Base-by-base conservation (phyloP, 2,797 vertebrate species). In the Chrysocyon brachyurus region DNA sequence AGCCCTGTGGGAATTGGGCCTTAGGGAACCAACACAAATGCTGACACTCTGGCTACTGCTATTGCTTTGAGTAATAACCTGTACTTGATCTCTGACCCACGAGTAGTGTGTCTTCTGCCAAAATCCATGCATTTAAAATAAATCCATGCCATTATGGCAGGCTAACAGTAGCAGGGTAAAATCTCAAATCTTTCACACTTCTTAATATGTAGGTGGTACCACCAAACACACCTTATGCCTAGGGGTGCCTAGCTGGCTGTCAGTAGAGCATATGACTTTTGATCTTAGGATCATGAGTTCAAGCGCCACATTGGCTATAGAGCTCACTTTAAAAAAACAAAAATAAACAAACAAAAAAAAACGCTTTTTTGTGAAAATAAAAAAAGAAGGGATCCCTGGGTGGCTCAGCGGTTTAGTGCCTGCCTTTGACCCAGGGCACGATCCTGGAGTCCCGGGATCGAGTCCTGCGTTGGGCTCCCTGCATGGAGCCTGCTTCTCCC, bases 61-160 rank as follows among this genome's bases (percentile, higher is more conserved):
- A 5, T 33, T 68, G 31, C 64, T 64, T 68, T 33, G 66, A 68
- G 66, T 68, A 68, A 68, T 68, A 66, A 64, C 64, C n/a, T 33
- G 64, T 82, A 82, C 36, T 90, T 75, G 40, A 54, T 84, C 64
- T 94, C 77, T 91, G 72, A 54, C 6, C 68, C 78, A 72, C 90
- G 10, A 72, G 26, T 68, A 52, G 59, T 24, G 0, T 77, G n/a
- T 46, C 36, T 96, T 70, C 36, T 63, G 78, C 28, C 63, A 63
- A 94, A 82, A 86, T 64, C 40, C 9, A 31, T 52, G 63, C 49
- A 56, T 19, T 68, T 68, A 68, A 11, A 68, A 68, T n/a, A 68
- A 68, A 33, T 21, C n/a, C n/a, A 68, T 68, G 66, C 66, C 33
- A 21, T 31, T 57, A 57, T 63, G 59, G 49, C 33, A 89, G 54